Conservation (phyloP, 2,113 vertebrate species). For the Petromus typicus region DNA sequence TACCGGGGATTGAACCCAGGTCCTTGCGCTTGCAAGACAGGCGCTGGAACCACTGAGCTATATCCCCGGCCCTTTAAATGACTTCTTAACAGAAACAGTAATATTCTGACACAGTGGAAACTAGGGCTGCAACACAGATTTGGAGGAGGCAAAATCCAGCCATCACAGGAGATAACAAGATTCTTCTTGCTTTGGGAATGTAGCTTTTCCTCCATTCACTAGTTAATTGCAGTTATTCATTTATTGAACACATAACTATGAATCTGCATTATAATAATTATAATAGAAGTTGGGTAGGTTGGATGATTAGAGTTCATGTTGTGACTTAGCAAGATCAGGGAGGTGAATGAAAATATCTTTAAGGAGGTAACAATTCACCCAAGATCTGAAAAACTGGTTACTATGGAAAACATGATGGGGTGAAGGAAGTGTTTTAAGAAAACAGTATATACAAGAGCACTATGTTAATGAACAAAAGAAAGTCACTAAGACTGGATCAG, state of each 20-base stretch:
- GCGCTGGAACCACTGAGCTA: too few relatives aligned
- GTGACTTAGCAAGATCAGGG: background rate
- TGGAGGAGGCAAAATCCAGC: background rate
- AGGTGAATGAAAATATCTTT: conserved; percentile 30
- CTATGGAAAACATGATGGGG: background rate
- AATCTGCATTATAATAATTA: background rate
- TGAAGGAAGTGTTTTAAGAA: background rate
- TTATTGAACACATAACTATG: background rate
- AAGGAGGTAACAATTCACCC: background rate
- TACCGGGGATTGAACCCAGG: too few relatives aligned
- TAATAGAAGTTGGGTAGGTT: background rate
- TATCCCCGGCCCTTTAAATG: background rate
- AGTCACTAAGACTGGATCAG: background rate
- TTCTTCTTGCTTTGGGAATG: conserved; percentile 37
- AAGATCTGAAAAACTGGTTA: conserved; percentile 13
- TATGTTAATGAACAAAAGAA: background rate
- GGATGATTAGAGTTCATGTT: background rate
- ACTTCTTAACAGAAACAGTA: background rate
- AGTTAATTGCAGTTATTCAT: background rate
- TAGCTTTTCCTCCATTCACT: conserved; percentile 38
- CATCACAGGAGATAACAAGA: background rate
- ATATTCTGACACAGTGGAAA: background rate
- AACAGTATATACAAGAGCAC: background rate
- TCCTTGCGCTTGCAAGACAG: too few relatives aligned
- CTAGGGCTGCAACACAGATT: background rate